A percentile compares a stretch with the other conserved stretches of the same genome.
Evolutionary conservation across 1,140 invertebrate genomes (phyloP).

Genomic region (Zaprionus taronus): DNA sequence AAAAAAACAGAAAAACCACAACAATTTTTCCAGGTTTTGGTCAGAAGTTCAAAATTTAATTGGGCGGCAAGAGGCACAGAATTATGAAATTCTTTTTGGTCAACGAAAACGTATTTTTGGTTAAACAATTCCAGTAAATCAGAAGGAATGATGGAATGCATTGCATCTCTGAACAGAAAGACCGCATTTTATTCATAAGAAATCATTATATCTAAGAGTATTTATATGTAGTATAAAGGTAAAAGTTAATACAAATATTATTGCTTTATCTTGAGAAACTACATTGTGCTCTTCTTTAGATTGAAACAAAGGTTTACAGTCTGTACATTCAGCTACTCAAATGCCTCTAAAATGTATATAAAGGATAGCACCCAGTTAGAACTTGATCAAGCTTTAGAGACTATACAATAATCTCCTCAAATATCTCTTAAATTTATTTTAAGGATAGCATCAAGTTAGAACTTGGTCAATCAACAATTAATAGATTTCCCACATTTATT

Average conservation of each 20-base stretch:
- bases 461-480: not conserved
- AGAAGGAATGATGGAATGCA: constrained; percentile 33
- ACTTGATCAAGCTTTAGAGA: too few relatives aligned
- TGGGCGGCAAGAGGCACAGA: constrained; percentile 58
- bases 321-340: too few relatives aligned
- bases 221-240: not conserved
- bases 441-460: too few relatives aligned
- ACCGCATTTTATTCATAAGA: not conserved
- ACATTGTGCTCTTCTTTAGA: too few relatives aligned
- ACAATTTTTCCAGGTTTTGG: constrained; percentile 37
- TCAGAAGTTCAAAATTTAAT: constrained; percentile 70
- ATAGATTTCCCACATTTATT: not conserved
- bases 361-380: too few relatives aligned
- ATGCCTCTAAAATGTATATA: too few relatives aligned
- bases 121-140: constrained; percentile 21
- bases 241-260: too few relatives aligned
- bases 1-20: constrained; percentile 1
- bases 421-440: too few relatives aligned
- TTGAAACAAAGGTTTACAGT: too few relatives aligned
- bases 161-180: too few relatives aligned
- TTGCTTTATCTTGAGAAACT: too few relatives aligned
- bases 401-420: too few relatives aligned
- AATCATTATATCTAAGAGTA: not conserved
- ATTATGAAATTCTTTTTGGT: constrained; percentile 69
- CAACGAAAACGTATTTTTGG: constrained; percentile 32